Evolutionary conservation across 2,797 vertebrate genomes (phyloP).

Genomic region (Chelon auratus): DNA sequence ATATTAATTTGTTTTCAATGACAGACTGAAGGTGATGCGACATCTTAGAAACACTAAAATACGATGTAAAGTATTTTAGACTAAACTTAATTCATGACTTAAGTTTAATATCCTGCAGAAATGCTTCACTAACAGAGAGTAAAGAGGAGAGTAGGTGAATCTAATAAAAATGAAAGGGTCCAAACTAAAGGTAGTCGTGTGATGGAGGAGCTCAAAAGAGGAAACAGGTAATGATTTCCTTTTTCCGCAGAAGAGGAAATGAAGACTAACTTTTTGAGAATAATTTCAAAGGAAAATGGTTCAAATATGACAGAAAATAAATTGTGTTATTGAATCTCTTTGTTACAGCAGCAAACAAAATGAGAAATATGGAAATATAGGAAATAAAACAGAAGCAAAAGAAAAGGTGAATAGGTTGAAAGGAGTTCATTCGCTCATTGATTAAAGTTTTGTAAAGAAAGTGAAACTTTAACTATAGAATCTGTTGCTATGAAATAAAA

Average conservation of each 20-base stretch:
- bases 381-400: background rate
- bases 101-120: background rate
- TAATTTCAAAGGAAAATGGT: constrained; percentile 1
- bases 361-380: background rate
- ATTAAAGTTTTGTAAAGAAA: too few species aligned
- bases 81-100: background rate
- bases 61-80: background rate
- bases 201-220: background rate
- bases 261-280: background rate
- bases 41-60: background rate
- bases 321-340: background rate
- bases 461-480: too few species aligned
- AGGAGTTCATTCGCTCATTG: background rate
- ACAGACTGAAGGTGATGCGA: background rate
- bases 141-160: background rate
- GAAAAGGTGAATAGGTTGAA: background rate
- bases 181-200: background rate
- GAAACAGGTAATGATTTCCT: background rate
- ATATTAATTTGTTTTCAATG: background rate
- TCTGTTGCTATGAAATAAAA: too few species aligned
- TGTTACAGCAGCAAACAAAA: background rate
- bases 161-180: background rate
- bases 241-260: constrained; percentile 8
- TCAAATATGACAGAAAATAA: background rate
- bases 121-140: background rate